phyloP scores from a whole-genome alignment of 2,888 invertebrate genomes.

The Drosophila hamatofila region DNA sequence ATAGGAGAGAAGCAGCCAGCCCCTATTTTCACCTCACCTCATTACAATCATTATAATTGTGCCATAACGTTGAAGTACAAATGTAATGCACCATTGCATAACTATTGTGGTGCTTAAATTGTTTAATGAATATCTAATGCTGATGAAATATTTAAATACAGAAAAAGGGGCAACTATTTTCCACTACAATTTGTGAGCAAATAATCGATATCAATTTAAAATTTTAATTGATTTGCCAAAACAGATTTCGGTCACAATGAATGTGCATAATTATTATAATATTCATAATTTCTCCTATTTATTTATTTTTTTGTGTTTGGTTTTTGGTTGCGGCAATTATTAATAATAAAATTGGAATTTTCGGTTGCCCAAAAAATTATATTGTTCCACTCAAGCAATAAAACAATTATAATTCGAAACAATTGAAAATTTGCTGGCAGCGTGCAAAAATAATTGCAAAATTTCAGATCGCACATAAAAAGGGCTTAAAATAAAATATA shows the following conservation, averaged over 20 bases:
- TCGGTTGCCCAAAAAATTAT: slow-evolving; percentile 19
- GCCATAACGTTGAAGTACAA: slow-evolving; percentile 25
- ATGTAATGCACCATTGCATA: slow-evolving; percentile 35
- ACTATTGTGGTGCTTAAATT: slow-evolving; percentile 21
- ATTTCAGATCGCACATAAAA: not conserved
- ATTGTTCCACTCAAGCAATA: slow-evolving; percentile 39
- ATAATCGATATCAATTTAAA: slow-evolving; percentile 59
- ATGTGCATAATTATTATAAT: slow-evolving; percentile 14
- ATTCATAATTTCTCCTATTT: not conserved
- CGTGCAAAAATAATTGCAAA: slow-evolving; percentile 22
- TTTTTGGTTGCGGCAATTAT: slow-evolving; percentile 38
- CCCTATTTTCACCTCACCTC: slow-evolving; percentile 7
- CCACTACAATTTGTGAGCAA: not conserved
- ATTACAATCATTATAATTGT: slow-evolving; percentile 53
- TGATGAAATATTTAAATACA: slow-evolving; percentile 38
- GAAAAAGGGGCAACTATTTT: not conserved
- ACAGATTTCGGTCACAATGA: slow-evolving; percentile 41
- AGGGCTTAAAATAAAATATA: not conserved
- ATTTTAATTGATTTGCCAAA: slow-evolving; percentile 67
- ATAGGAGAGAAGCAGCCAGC: not conserved
- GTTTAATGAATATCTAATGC: slow-evolving; percentile 20
- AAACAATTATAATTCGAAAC: slow-evolving; percentile 43
- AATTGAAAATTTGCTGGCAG: slow-evolving; percentile 24
- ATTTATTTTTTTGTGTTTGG: not conserved
- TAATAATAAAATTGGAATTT: slow-evolving; percentile 44